A percentile compares a stretch with the other conserved stretches of the same genome.
phyloP scores from a whole-genome alignment of 2,888 invertebrate genomes.

The Orgyia antiqua region DNA sequence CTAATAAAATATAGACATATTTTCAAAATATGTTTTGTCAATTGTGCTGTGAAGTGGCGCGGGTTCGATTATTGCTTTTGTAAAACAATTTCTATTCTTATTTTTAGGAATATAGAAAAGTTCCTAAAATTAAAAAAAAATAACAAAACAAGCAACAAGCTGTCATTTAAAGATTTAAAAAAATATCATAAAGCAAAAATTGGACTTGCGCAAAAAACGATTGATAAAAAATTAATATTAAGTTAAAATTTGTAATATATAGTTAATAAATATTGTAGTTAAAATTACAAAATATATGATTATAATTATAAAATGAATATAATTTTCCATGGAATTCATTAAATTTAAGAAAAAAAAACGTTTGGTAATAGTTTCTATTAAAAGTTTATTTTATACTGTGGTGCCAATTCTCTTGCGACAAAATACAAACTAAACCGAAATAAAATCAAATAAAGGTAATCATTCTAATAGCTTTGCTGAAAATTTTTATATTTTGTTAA shows the following conservation, averaged over 20 bases:
- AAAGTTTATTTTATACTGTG: no score
- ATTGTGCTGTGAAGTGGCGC: conserved; percentile 70
- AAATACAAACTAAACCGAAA: no score
- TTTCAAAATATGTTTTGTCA: conserved; percentile 78
- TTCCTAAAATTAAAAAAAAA: conserved; percentile 2
- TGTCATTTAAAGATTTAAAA: conserved; percentile 6
- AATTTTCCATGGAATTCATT: conserved; percentile 77
- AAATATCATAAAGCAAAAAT: conserved; percentile 43
- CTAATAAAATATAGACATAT: conserved; percentile 67
- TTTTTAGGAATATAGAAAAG: conserved; percentile 1
- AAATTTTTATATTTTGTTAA: no score
- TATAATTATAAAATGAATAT: conserved; percentile 68
- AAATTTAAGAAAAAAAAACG: conserved; percentile 58
- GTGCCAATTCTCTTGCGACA: no score
- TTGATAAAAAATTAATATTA: conserved; percentile 69
- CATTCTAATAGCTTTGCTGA: no score
- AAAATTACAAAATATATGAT: conserved; percentile 75
- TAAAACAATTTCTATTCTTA: conserved; percentile 7
- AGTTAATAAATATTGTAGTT: conserved; percentile 75
- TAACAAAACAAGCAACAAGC: conserved; percentile 6
- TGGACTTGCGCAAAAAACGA: conserved; percentile 54
- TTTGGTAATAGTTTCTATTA: conserved; percentile 20
- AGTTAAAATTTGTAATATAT: conserved; percentile 76
- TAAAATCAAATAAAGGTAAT: no score
- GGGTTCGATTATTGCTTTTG: conserved; percentile 52